These are phyloP conservation scores for Xestia xanthographa DNA, from an alignment of 2,888 invertebrate species.

Conservation along the genomic window DNA sequence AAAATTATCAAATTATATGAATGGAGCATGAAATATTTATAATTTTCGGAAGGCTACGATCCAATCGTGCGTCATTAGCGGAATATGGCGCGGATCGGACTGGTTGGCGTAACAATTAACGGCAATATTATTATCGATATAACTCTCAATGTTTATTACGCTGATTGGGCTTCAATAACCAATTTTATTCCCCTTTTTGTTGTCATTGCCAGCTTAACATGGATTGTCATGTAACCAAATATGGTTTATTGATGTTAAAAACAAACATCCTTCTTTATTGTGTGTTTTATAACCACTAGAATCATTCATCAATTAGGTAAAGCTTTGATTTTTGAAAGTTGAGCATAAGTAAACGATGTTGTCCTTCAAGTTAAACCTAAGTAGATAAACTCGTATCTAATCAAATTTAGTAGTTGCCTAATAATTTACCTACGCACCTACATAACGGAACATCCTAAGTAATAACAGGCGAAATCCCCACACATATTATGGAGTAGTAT, in stretches of 20 bases:
- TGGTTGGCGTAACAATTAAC: constrained; percentile 46
- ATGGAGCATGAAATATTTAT: constrained; percentile 45
- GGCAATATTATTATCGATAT: constrained; percentile 36
- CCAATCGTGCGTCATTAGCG: constrained; percentile 41
- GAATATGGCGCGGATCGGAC: constrained; percentile 25
- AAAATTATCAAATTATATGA: constrained; percentile 17
- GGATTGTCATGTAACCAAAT: constrained; percentile 8
- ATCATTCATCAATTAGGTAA: neutral
- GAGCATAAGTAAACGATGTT: neutral
- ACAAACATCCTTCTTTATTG: neutral
- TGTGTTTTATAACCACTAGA: too few relatives aligned
- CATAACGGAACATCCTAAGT: constrained; percentile 12
- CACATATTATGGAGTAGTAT: constrained; percentile 11
- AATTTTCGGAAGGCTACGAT: constrained; percentile 39
- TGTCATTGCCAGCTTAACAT: constrained; percentile 24
- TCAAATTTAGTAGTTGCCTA: neutral
- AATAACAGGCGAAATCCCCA: neutral
- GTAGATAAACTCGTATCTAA: neutral
- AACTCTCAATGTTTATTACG: constrained; percentile 44
- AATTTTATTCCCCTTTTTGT: constrained; percentile 12
- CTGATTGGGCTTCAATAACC: constrained; percentile 34
- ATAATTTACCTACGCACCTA: neutral
- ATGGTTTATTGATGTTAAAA: neutral
- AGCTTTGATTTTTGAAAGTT: neutral
- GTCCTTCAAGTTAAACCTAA: constrained; percentile 6